Conservation (phyloP, 2,113 vertebrate species). For the Pongo pygmaeus region DNA sequence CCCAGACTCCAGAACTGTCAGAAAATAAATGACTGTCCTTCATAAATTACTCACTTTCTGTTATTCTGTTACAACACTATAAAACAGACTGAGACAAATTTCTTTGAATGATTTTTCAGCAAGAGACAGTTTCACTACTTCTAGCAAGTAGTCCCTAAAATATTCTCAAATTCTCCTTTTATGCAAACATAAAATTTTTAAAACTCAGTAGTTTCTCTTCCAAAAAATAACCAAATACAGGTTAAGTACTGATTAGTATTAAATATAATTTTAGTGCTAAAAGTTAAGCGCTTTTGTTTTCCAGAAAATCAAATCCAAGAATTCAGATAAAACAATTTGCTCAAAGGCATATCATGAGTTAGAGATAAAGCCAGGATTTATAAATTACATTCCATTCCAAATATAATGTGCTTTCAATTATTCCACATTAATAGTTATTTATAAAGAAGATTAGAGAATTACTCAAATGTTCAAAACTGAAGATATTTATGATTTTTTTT, state of each 20-base stretch:
- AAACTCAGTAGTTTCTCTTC: neutral
- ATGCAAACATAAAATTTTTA: neutral
- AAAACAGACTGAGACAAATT: neutral
- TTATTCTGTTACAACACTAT: neutral
- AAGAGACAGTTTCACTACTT: neutral
- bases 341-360: neutral
- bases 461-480: neutral
- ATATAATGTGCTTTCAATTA: neutral
- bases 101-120: neutral
- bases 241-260: neutral
- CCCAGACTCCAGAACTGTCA: neutral
- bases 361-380: neutral
- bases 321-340: neutral
- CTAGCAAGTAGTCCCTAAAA: neutral
- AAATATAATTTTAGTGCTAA: constrained; percentile 31
- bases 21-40: neutral
- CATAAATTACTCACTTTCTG: neutral
- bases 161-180: constrained; percentile 3
- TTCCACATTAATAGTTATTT: neutral
- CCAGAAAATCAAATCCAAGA: constrained; percentile 3
- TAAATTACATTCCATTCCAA: neutral
- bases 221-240: constrained; percentile 34
- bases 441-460: constrained; percentile 1
- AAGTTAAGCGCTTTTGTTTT: constrained; percentile 14
- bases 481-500: neutral